Evolutionary conservation across 2,888 invertebrate genomes (phyloP).

Genomic region (Trissonchulus sp.): DNA sequence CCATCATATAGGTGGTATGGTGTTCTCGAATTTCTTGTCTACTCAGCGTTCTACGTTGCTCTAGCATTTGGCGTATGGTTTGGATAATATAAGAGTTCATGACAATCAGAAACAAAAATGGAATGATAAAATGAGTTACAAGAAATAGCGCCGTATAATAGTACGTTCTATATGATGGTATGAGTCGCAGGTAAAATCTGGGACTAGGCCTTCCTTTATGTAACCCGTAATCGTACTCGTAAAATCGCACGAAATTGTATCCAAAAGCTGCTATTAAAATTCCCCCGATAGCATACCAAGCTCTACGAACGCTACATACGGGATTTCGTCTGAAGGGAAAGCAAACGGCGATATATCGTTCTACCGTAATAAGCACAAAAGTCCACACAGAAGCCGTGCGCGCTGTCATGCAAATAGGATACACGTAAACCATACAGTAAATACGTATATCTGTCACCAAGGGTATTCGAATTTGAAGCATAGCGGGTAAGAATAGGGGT

Average conservation of each 20-base stretch:
- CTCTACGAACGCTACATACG: not conserved
- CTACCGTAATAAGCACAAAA: conserved; percentile 26
- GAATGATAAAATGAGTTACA: conserved; percentile 14
- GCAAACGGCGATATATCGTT: conserved; percentile 28
- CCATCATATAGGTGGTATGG: conserved; percentile 27
- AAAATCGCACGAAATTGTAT: conserved; percentile 29
- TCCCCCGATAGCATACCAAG: not conserved
- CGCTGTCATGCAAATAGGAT: conserved; percentile 26
- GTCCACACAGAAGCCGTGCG: conserved; percentile 27
- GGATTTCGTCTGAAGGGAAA: conserved; percentile 1
- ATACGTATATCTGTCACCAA: not conserved
- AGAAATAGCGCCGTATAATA: not conserved
- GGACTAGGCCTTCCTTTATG: not conserved
- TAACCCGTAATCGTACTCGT: conserved; percentile 9
- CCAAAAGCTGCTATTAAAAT: conserved; percentile 7
- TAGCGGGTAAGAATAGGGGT: not conserved
- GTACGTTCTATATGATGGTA: not conserved
- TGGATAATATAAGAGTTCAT: conserved; percentile 23
- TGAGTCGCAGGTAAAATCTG: not conserved
- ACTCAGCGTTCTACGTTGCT: not conserved
- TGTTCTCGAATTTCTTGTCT: conserved; percentile 18
- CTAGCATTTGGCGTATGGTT: not conserved
- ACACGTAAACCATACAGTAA: conserved; percentile 19
- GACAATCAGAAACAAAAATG: conserved; percentile 24
- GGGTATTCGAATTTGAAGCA: not conserved